These are phyloP conservation scores for Bhutanitis thaidina DNA, from an alignment of 2,888 invertebrate genomes.

Conservation along the genomic window DNA sequence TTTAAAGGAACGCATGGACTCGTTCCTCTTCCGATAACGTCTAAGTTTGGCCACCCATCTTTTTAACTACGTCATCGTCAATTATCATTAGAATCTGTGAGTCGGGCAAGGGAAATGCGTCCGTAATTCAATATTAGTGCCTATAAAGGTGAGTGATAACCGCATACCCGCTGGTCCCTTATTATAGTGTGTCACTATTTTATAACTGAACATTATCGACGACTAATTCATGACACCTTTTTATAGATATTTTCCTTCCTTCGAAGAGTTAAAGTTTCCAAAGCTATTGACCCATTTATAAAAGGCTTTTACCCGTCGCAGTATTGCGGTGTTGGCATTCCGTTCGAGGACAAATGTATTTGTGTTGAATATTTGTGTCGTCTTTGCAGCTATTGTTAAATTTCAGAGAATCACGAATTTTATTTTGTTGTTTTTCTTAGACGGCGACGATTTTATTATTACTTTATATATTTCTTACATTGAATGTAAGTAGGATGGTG, in stretches of 20 bases:
- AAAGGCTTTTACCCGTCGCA: constrained; percentile 16
- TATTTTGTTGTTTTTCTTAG: constrained; percentile 14
- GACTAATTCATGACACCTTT: constrained; percentile 24
- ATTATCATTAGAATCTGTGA: constrained; percentile 68
- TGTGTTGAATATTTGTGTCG: constrained; percentile 19
- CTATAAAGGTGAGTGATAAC: constrained; percentile 75
- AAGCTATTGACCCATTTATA: constrained; percentile 20
- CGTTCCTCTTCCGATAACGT: constrained; percentile 43
- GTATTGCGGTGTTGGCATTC: constrained; percentile 20
- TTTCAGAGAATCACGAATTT: constrained; percentile 15
- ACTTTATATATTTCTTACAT: not conserved
- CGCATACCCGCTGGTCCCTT: constrained; percentile 43
- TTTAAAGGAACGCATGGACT: constrained; percentile 28
- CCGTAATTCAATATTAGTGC: constrained; percentile 71
- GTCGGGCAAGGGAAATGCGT: constrained; percentile 43
- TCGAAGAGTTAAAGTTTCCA: constrained; percentile 14
- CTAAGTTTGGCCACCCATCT: constrained; percentile 65
- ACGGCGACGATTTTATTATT: not conserved
- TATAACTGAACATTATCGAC: constrained; percentile 50
- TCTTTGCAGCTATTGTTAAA: constrained; percentile 11
- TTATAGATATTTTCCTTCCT: constrained; percentile 11
- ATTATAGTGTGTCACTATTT: constrained; percentile 44
- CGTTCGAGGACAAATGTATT: constrained; percentile 19
- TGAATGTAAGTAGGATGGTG: no score
- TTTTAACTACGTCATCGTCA: constrained; percentile 64